Evolutionary conservation across 2,797 vertebrate species (phyloP).

Genomic region (Paedocypris micromegethes): DNA sequence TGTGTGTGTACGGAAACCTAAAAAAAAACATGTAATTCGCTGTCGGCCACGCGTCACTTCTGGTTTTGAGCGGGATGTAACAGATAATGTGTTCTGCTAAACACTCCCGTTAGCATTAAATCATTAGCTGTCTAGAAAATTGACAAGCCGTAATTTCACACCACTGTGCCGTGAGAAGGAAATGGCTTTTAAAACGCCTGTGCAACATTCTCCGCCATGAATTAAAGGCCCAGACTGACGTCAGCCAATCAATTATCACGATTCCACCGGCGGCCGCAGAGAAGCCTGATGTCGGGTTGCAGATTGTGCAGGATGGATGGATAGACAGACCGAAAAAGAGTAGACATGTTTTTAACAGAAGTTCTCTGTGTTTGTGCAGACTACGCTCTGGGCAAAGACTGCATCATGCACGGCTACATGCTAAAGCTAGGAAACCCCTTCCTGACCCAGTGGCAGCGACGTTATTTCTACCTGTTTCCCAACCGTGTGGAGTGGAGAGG

Average conservation of each 20-base stretch:
- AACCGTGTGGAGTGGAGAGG: slow-evolving; percentile 97
- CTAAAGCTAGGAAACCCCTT: slow-evolving; percentile 94
- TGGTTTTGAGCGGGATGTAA: not conserved
- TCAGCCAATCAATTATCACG: slow-evolving; percentile 1
- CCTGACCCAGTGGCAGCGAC: slow-evolving; percentile 93
- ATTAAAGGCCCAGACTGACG: slow-evolving; percentile 9
- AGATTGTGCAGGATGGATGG: too few species aligned
- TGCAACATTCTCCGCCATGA: slow-evolving; percentile 23
- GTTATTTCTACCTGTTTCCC: slow-evolving; percentile 98
- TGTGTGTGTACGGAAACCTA: not conserved
- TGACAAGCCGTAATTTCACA: slow-evolving; percentile 26
- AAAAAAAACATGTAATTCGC: not conserved
- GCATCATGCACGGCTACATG: slow-evolving; percentile 96
- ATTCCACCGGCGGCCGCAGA: not conserved
- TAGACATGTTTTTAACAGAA: not conserved
- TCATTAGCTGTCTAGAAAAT: not conserved
- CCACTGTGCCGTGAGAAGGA: slow-evolving; percentile 3
- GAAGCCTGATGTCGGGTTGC: not conserved
- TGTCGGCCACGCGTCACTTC: not conserved
- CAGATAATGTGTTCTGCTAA: not conserved
- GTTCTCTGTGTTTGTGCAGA: slow-evolving; percentile 61
- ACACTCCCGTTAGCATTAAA: slow-evolving; percentile 3
- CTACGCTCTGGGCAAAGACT: slow-evolving; percentile 93
- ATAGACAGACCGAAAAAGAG: too few species aligned
- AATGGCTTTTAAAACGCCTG: slow-evolving; percentile 12